Base-by-base conservation (phyloP, 92 coral and sea anemone genomes). In the Palythoa heliodiscus region DNA sequence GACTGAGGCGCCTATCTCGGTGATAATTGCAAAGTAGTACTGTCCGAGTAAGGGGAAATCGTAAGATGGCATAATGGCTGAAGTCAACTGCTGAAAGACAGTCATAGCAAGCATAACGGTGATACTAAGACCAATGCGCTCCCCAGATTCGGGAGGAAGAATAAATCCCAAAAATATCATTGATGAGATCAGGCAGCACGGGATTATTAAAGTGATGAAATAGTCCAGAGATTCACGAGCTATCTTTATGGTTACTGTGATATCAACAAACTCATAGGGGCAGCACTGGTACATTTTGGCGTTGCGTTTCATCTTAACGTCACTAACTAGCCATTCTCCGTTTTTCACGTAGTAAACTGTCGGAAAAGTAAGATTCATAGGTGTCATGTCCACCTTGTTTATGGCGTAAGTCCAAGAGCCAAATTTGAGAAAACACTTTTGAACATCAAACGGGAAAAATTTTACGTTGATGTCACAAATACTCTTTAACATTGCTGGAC, bases 31-130 rank as follows among this genome's bases (percentile, higher is more conserved):
- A 84, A 95, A 95, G 80, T 95, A 95, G 76, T 96, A 96, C 81
- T 96, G 98, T 12, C 98, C 98, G 20, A 96, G 89, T 15, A 96
- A 84, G 10, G 98, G 98, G 47, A 96, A 94, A 57, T 92, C 96
- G 82, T 96, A 96, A 2, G 98, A 92, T 0, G 98, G 98, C 98
- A 96, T 94, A 3, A 96, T 68, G 58, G 95, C 98, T 10, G 98
- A 92, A 0, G 98, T 96, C 12, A 96, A 92, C 73, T 96, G 98
- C 58, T 96, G 98, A 53, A 96, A 96, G 1, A 96, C 98, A 0
- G 98, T 96, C 98, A 96, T 96, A 1, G 98, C 98, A 25, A 96
- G 89, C 70, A 96, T 92, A 1, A 96, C 98, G 0, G 98, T 96
- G 37, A 96, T 96, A 70, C 98, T 94, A 16, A 96, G 83, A 15